Conservation (phyloP, 2,888 invertebrate genomes). For the Tethea ocularis region DNA sequence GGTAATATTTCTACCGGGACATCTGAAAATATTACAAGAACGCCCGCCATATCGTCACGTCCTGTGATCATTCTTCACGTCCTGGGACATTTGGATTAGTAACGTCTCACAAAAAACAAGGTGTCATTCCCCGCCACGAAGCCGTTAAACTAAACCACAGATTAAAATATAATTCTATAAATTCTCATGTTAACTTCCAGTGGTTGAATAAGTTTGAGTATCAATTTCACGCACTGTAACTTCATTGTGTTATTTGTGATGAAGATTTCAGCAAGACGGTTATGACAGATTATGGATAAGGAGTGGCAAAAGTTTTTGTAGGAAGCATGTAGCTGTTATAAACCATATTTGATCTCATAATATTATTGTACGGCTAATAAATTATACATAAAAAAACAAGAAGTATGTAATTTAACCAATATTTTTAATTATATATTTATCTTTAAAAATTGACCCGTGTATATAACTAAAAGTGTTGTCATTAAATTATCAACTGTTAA, state of each 20-base stretch:
- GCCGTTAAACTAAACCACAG: conserved; percentile 8
- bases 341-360: too few species aligned
- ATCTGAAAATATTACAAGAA: conserved; percentile 36
- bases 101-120: conserved; percentile 44
- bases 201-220: neutral
- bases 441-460: neutral
- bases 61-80: conserved; percentile 44
- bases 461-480: neutral
- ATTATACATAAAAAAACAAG: too few species aligned
- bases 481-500: neutral
- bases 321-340: neutral
- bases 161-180: neutral
- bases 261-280: conserved; percentile 1
- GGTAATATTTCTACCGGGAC: conserved; percentile 33
- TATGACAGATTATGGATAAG: neutral
- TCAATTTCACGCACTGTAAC: neutral
- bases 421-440: too few species aligned
- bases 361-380: neutral
- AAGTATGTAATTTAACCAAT: too few species aligned
- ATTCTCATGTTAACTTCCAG: neutral
- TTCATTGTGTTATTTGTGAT: neutral
- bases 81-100: conserved; percentile 43
- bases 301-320: neutral
- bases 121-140: conserved; percentile 22
- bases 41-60: conserved; percentile 45